Evolutionary conservation across 2,113 vertebrate genomes (phyloP).

Genomic region (Sorex fumeus): DNA sequence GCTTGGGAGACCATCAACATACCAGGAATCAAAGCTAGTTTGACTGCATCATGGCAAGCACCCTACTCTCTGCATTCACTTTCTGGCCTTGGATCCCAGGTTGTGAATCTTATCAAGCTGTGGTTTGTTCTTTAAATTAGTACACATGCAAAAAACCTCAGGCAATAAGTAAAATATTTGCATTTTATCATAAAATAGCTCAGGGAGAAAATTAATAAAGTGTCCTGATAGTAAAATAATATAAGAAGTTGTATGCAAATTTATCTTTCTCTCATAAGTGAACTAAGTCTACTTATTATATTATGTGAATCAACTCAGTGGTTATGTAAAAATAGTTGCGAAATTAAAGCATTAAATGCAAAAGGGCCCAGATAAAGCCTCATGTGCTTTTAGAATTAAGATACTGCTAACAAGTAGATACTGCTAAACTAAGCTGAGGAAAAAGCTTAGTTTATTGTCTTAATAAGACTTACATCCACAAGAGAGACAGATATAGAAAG

Average conservation of each 20-base stretch:
- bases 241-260: background rate
- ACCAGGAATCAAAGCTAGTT: too few relatives aligned
- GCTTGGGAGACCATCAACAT: too few relatives aligned
- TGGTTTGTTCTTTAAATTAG: slow-evolving; percentile 13
- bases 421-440: background rate
- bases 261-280: background rate
- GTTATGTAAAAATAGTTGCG: background rate
- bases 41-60: too few relatives aligned
- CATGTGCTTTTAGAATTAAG: slow-evolving; percentile 21
- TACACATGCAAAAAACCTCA: slow-evolving; percentile 4
- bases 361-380: background rate
- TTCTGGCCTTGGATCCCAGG: too few relatives aligned
- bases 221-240: background rate
- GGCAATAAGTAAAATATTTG: background rate
- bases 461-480: background rate
- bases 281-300: background rate
- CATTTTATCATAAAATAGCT: slow-evolving; percentile 40
- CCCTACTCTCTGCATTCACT: too few relatives aligned
- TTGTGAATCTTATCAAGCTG: background rate
- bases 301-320: background rate
- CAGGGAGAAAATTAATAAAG: background rate
- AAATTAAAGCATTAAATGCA: background rate
- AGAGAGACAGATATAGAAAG: too few relatives aligned
- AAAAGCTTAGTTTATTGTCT: background rate
- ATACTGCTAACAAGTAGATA: background rate